Conservation (phyloP, 2,797 vertebrate genomes). For the Limosa lapponica region DNA sequence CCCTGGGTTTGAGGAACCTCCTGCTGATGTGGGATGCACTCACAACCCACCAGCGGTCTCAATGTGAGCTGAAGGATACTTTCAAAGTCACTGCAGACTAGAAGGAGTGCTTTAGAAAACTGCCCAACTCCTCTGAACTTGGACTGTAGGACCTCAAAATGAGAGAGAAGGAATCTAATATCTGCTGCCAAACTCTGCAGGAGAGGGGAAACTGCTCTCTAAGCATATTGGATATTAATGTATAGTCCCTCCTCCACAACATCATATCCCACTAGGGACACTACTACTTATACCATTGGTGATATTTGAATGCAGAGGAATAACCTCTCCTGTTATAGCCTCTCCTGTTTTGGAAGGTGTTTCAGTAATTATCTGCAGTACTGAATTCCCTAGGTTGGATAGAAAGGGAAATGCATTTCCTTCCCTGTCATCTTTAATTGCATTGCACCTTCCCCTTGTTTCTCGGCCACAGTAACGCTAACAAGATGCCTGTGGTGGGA, state of each 20-base stretch:
- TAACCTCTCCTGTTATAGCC: neutral
- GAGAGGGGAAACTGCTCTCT: conserved; percentile 3
- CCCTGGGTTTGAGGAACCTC: neutral
- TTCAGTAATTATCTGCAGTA: neutral
- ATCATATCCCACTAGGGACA: neutral
- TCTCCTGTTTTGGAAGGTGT: neutral
- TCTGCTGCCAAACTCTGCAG: neutral
- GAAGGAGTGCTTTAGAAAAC: neutral
- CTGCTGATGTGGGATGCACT: neutral
- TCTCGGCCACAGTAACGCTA: neutral
- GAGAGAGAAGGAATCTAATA: neutral
- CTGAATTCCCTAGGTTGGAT: neutral
- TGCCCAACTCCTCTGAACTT: neutral
- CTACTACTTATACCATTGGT: neutral
- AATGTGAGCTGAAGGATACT: neutral
- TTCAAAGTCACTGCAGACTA: neutral
- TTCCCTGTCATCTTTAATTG: neutral
- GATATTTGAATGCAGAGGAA: neutral
- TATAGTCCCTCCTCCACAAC: neutral
- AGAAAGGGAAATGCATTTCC: neutral
- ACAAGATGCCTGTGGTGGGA: neutral
- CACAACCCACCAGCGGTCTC: neutral
- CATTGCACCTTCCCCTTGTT: neutral
- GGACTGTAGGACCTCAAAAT: neutral
- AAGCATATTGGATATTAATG: neutral